Evolutionary conservation across 2,113 vertebrate species (phyloP).

Genomic region (Raphicerus campestris): DNA sequence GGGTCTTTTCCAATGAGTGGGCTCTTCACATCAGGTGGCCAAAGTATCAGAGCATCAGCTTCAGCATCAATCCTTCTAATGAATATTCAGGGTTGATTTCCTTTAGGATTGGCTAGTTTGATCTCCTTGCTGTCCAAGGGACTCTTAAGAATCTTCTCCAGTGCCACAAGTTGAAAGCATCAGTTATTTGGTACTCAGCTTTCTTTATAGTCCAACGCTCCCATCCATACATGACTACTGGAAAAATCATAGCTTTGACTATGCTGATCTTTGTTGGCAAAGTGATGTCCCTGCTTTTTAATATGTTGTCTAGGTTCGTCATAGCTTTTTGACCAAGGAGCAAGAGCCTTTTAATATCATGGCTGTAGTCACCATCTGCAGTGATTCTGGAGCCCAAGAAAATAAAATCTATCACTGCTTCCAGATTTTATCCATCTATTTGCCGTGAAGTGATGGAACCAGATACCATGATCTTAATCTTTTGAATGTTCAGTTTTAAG

Average conservation of each 20-base stretch:
- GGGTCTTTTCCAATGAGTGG: background rate
- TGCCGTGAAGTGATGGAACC: background rate
- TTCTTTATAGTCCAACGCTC: background rate
- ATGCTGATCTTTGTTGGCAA: background rate
- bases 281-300: background rate
- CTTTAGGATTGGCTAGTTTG: background rate
- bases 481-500: background rate
- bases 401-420: background rate
- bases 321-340: background rate
- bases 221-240: background rate
- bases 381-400: background rate
- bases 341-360: background rate
- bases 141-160: background rate
- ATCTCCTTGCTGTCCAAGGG: background rate
- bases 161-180: background rate
- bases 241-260: background rate
- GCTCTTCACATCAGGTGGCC: background rate
- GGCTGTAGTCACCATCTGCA: background rate
- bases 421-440: background rate
- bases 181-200: background rate
- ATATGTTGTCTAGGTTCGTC: background rate
- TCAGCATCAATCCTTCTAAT: background rate
- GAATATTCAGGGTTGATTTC: background rate
- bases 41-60: background rate
- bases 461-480: background rate